Base-by-base conservation (phyloP, 1,140 invertebrate species). In the Drosophila asahinai region DNA sequence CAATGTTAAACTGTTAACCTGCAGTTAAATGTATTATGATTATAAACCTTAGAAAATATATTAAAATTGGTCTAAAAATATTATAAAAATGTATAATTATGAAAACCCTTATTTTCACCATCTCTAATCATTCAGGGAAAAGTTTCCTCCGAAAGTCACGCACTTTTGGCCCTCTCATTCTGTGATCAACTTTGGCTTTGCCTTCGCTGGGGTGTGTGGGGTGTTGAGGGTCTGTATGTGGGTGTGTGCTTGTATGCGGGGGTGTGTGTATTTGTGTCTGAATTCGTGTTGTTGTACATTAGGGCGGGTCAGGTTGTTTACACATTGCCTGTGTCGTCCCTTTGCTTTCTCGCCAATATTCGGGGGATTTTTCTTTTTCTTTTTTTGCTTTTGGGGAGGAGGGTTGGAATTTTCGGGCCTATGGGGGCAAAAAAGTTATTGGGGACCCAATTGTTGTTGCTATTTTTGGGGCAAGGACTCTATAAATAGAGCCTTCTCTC, bases 251-350 rank as follows among this genome's bases (percentile, higher is more conserved):
- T 42, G 8, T 59, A 19, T 17, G 58, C 42, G 38, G 49, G 59
- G 61, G 60, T 63, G 61, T 38, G 36, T 48, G 71, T 61, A 2
- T 48, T n/a, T 67, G 43, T 33, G 27, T 48, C 40, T 42, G 61
- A 51, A 38, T 55, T 42, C 48, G 43, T 77, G 25, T 40, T 68
- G 63, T 76, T 70, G 70, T 83, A 90, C 80, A 84, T 89, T 89
- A 82, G 77, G 86, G 86, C 86, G 86, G 86, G 86, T 89, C 89
- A 89, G 86, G 86, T 86, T 90, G 86, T 84, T 79, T 72, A 79
- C 76, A 79, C 76, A 72, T 49, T 79, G 76, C 71, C 42, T 49
- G 30, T 49, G 30, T 64, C 25, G 43, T 67, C 52, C 57, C 36
- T 45, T 77, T 47, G 47, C 48, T 57, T 60, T 51, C 47, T 71